Conservation (phyloP, 1,140 invertebrate species). For the Mesaphorura yosii region DNA sequence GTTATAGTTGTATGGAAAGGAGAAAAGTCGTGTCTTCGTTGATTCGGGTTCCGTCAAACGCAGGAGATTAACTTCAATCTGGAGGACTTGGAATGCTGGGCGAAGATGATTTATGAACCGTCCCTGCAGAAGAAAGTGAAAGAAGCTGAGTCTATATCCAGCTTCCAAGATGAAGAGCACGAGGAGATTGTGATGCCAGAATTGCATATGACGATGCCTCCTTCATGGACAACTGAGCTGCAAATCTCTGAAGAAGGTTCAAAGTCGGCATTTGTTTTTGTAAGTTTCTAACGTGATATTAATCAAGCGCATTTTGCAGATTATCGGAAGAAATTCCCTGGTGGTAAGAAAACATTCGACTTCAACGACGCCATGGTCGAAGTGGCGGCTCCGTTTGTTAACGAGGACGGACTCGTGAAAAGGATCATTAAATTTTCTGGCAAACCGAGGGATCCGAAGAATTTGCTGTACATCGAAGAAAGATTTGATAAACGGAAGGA, state of each 20-base stretch:
- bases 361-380: conserved; percentile 66
- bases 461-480: conserved; percentile 49
- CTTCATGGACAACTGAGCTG: conserved; percentile 61
- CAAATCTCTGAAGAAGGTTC: conserved; percentile 53
- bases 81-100: conserved; percentile 48
- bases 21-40: neutral
- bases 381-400: conserved; percentile 60
- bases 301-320: conserved; percentile 41
- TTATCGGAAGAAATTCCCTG: conserved; percentile 60
- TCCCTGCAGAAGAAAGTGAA: conserved; percentile 38
- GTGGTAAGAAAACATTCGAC: conserved; percentile 53
- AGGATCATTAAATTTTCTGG: conserved; percentile 57
- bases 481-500: conserved; percentile 58
- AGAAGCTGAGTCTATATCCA: conserved; percentile 31
- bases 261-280: neutral
- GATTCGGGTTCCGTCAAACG: neutral
- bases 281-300: neutral
- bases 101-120: conserved; percentile 55
- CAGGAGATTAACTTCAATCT: conserved; percentile 44
- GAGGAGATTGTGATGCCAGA: conserved; percentile 40
- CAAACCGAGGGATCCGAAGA: conserved; percentile 45
- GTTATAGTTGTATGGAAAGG: too few relatives aligned
- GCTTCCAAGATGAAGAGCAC: conserved; percentile 38
- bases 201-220: conserved; percentile 67
- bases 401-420: conserved; percentile 55